Conservation (phyloP, 2,888 invertebrate genomes). For the Schizaphis graminum region DNA sequence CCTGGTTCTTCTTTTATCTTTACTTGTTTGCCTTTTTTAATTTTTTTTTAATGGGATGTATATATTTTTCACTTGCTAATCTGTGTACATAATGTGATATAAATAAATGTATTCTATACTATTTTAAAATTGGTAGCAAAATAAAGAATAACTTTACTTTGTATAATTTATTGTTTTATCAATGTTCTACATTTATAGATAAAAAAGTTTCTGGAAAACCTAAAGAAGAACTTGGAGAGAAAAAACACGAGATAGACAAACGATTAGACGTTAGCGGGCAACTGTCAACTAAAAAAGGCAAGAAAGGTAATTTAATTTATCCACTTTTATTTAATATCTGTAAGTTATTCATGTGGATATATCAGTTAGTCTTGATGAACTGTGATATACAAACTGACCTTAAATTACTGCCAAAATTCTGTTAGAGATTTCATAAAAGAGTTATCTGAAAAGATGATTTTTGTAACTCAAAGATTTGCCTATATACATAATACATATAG, state of each 20-base stretch:
- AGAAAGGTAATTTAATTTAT: conserved; percentile 72
- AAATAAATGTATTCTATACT: conserved; percentile 1
- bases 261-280: conserved; percentile 94
- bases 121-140: background rate
- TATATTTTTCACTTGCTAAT: conserved; percentile 53
- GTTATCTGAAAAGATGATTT: background rate
- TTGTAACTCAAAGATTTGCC: background rate
- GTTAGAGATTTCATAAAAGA: background rate
- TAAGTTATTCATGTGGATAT: background rate
- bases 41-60: background rate
- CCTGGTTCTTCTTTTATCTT: conserved; percentile 63
- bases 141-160: background rate
- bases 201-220: conserved; percentile 93
- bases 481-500: background rate
- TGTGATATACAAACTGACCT: background rate
- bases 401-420: background rate
- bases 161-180: background rate
- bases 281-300: conserved; percentile 83
- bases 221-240: conserved; percentile 95
- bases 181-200: conserved; percentile 74
- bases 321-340: background rate
- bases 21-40: conserved; percentile 30
- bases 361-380: background rate
- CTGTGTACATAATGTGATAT: conserved; percentile 4
- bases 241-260: conserved; percentile 95